Conservation (phyloP, 1,140 invertebrate genomes). For the Aphaenogaster ashmeadi region DNA sequence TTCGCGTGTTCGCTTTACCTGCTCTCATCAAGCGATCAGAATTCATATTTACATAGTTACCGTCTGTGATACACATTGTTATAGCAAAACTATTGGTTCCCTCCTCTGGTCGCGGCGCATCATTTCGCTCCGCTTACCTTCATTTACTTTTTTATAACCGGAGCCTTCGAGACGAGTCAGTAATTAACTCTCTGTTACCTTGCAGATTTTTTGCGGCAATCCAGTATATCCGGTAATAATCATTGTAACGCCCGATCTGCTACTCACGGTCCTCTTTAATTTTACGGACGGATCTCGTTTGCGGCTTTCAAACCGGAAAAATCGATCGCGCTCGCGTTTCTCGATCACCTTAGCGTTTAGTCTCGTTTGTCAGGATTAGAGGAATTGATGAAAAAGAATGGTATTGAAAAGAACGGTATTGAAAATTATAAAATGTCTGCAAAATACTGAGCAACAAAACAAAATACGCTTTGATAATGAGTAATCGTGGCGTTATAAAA, state of each 20-base stretch:
- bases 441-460: not conserved
- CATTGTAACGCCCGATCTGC: constrained; percentile 51
- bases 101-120: not conserved
- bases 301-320: constrained; percentile 30
- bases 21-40: constrained; percentile 58
- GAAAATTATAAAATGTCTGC: not conserved
- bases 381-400: constrained; percentile 15
- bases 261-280: constrained; percentile 55
- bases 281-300: constrained; percentile 52
- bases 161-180: constrained; percentile 50
- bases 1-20: not conserved
- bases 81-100: constrained; percentile 8
- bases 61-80: constrained; percentile 41
- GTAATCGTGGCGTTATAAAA: not conserved
- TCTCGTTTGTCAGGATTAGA: constrained; percentile 47
- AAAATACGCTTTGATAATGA: not conserved
- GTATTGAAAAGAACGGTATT: not conserved
- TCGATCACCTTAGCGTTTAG: constrained; percentile 15
- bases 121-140: constrained; percentile 59
- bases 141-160: constrained; percentile 54
- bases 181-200: constrained; percentile 74
- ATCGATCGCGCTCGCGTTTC: constrained; percentile 36
- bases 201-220: constrained; percentile 62
- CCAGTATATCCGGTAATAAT: constrained; percentile 65
- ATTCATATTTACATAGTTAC: constrained; percentile 71